These are phyloP conservation scores for Neoniphon sammara DNA, from an alignment of 2,797 vertebrate genomes.

Conservation along the genomic window DNA sequence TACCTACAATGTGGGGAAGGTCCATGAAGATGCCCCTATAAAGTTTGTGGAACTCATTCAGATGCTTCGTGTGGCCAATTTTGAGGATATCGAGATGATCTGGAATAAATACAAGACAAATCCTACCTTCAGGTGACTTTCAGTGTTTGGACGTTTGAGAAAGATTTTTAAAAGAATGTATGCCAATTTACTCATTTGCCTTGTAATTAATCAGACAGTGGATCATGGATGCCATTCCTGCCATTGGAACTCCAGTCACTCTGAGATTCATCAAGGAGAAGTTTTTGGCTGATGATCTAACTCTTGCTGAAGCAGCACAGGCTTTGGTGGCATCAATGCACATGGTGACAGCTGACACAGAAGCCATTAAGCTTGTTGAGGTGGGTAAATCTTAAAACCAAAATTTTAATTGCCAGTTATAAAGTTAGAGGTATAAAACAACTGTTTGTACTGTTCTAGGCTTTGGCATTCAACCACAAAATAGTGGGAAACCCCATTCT, in stretches of 20 bases:
- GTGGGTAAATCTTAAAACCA: conserved; percentile 56
- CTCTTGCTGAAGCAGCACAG: conserved; percentile 76
- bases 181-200: background rate
- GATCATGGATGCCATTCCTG: conserved; percentile 84
- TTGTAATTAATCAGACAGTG: conserved; percentile 75
- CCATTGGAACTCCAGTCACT: conserved; percentile 76
- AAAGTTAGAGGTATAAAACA: background rate
- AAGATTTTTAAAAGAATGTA: background rate
- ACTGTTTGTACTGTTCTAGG: conserved; percentile 50
- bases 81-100: conserved; percentile 70
- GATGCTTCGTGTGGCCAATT: conserved; percentile 72
- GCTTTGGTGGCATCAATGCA: conserved; percentile 82
- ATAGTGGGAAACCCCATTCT: conserved; percentile 67
- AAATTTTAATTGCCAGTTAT: background rate
- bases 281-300: conserved; percentile 77
- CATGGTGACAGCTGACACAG: conserved; percentile 77
- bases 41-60: conserved; percentile 80
- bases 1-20: conserved; percentile 58
- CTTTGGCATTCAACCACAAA: conserved; percentile 54
- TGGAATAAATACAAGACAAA: conserved; percentile 73
- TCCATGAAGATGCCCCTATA: conserved; percentile 75
- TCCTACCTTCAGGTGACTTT: conserved; percentile 73
- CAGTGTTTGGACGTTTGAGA: background rate
- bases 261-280: conserved; percentile 85
- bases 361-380: conserved; percentile 73